phyloP scores from a whole-genome alignment of 30 jellyfish, hydroid and myxozoan genomes.

The Turritopsis rubra region DNA sequence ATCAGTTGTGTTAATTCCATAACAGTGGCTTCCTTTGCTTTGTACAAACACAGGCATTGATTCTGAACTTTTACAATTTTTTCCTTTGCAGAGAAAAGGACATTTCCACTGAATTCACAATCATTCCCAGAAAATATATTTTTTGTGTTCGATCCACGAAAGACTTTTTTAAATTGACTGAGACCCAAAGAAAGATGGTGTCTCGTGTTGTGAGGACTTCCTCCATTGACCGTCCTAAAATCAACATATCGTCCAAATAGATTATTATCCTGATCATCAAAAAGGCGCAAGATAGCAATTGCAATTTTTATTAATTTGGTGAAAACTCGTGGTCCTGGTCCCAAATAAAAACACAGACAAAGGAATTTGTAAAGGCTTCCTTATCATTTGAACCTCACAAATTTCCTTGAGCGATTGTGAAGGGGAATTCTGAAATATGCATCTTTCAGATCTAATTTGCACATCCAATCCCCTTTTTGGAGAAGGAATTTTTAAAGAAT shows the following conservation, averaged over 20 bases:
- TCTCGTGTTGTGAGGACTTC: background rate
- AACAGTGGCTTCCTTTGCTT: background rate
- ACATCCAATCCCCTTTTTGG: background rate
- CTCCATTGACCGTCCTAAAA: background rate
- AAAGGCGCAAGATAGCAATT: background rate
- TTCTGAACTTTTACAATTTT: background rate
- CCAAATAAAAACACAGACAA: background rate
- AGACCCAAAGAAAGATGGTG: background rate
- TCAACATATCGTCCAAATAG: background rate
- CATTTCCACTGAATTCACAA: background rate
- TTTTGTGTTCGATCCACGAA: background rate
- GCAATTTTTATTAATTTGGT: background rate
- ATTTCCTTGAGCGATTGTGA: background rate
- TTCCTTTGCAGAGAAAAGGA: background rate
- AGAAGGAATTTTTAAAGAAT: background rate
- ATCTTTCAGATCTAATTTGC: conserved; percentile 13
- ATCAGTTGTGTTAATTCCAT: background rate
- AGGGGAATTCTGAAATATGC: background rate
- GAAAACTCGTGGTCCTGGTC: background rate
- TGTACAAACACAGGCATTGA: conserved; percentile 5
- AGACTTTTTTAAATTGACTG: background rate
- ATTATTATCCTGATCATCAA: background rate
- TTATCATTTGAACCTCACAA: background rate
- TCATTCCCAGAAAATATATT: background rate
- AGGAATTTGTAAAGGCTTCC: background rate